A percentile compares a stretch with the other conserved stretches of the same genome.
phyloP scores from a whole-genome alignment of 2,797 vertebrate genomes.

The Cheirogaleus major region DNA sequence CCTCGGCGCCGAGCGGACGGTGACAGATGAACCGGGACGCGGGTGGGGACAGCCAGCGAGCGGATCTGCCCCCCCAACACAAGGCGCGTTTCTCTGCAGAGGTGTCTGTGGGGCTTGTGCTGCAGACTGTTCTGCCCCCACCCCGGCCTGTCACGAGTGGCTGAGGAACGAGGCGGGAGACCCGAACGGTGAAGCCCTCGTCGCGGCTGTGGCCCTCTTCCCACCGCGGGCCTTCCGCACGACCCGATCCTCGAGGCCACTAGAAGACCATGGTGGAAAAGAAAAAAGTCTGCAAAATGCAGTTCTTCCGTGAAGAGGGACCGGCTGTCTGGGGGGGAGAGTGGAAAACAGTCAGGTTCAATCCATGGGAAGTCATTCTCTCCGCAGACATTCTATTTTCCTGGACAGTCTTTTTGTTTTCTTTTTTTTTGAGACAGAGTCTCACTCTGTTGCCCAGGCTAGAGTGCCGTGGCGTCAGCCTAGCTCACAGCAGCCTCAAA shows the following conservation, averaged over 20 bases:
- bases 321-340: background rate
- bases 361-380: background rate
- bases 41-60: background rate
- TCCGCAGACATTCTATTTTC: background rate
- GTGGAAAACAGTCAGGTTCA: background rate
- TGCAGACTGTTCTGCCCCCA: background rate
- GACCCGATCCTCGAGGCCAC: background rate
- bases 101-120: background rate
- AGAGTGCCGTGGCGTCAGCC: too few species aligned
- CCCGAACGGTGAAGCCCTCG: background rate
- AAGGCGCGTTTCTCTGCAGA: background rate
- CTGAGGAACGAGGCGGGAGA: background rate
- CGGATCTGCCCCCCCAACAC: background rate
- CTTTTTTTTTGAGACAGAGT: too few species aligned
- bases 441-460: too few species aligned
- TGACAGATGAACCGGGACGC: constrained; percentile 47
- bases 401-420: background rate
- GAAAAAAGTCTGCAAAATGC: background rate
- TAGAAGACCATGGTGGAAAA: background rate
- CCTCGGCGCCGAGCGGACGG: background rate
- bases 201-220: background rate
- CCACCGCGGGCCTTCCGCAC: background rate
- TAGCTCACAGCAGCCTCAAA: too few species aligned
- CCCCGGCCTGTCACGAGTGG: background rate
- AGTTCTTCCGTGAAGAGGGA: background rate